Percentiles rank a stretch among this genome's conserved stretches.
These are phyloP conservation scores for Brenthis hecate DNA, from an alignment of 2,888 invertebrate genomes.

Conservation along the genomic window DNA sequence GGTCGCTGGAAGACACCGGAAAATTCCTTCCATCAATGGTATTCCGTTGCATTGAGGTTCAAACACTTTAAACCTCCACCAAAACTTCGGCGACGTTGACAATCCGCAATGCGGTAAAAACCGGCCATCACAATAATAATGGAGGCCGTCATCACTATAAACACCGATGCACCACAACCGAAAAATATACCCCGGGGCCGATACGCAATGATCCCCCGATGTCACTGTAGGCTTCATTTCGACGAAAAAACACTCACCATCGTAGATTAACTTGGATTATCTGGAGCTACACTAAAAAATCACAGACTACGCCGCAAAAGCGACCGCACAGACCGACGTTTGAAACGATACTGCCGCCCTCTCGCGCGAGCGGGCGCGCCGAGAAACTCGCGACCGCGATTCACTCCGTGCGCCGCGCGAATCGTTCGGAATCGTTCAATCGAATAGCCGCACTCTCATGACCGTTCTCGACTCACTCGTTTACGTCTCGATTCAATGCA, in stretches of 20 bases:
- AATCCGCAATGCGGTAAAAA: constrained; percentile 82
- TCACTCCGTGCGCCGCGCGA: constrained; percentile 73
- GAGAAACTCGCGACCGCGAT: constrained; percentile 75
- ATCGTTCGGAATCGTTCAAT: constrained; percentile 75
- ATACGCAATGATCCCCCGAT: constrained; percentile 57
- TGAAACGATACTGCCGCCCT: constrained; percentile 83
- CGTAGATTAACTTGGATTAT: constrained; percentile 83
- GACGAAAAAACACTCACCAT: constrained; percentile 81
- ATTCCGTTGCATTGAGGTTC: constrained; percentile 39
- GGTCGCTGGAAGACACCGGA: constrained; percentile 44
- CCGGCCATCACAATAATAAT: constrained; percentile 82
- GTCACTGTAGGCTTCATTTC: constrained; percentile 68
- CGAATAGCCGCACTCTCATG: constrained; percentile 74
- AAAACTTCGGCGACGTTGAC: constrained; percentile 52
- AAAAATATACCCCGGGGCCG: constrained; percentile 69
- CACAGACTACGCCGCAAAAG: constrained; percentile 82
- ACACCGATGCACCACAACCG: constrained; percentile 75
- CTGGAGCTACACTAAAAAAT: constrained; percentile 83
- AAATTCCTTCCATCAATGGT: constrained; percentile 41
- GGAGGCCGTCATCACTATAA: constrained; percentile 81
- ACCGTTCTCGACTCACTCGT: constrained; percentile 63
- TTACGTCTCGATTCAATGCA: constrained; percentile 49
- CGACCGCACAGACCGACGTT: constrained; percentile 81
- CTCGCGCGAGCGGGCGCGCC: constrained; percentile 78
- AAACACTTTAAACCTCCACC: constrained; percentile 46